Evolutionary conservation across 2,113 vertebrate species (phyloP).

Genomic region (Scortum barcoo): DNA sequence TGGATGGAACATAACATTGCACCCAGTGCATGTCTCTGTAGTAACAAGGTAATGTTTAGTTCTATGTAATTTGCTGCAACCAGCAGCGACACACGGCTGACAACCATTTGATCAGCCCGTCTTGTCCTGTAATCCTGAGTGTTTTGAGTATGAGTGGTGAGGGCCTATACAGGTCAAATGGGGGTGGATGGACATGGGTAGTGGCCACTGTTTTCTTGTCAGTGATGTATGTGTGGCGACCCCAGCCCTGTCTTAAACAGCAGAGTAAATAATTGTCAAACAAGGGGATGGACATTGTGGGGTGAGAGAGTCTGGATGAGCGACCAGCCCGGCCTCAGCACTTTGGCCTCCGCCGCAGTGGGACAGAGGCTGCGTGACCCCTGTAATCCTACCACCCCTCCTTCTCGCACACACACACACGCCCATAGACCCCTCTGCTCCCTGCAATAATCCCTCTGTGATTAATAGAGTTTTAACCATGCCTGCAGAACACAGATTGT

Average conservation of each 20-base stretch:
- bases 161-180: slow-evolving; percentile 38
- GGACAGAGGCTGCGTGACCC: slow-evolving; percentile 73
- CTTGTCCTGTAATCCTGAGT: slow-evolving; percentile 17
- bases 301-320: slow-evolving; percentile 54
- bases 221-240: slow-evolving; percentile 76
- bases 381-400: slow-evolving; percentile 63
- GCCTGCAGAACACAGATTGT: slow-evolving; percentile 20
- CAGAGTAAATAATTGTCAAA: slow-evolving; percentile 88
- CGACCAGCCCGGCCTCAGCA: slow-evolving; percentile 36
- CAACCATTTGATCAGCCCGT: slow-evolving; percentile 13
- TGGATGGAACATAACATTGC: background rate
- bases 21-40: background rate
- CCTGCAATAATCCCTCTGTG: slow-evolving; percentile 64
- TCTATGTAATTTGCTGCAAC: background rate
- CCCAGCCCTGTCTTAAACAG: slow-evolving; percentile 74
- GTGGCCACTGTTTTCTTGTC: slow-evolving; percentile 67
- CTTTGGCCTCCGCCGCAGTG: slow-evolving; percentile 52
- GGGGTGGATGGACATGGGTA: slow-evolving; percentile 50
- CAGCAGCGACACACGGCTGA: slow-evolving; percentile 21
- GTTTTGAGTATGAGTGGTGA: slow-evolving; percentile 27
- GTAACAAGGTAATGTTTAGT: background rate
- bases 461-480: slow-evolving; percentile 78
- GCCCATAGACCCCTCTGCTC: slow-evolving; percentile 25
- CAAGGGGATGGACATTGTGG: slow-evolving; percentile 80
- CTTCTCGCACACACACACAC: slow-evolving; percentile 33